Conservation (phyloP, 2,797 vertebrate genomes). For the Myotis planiceps region DNA sequence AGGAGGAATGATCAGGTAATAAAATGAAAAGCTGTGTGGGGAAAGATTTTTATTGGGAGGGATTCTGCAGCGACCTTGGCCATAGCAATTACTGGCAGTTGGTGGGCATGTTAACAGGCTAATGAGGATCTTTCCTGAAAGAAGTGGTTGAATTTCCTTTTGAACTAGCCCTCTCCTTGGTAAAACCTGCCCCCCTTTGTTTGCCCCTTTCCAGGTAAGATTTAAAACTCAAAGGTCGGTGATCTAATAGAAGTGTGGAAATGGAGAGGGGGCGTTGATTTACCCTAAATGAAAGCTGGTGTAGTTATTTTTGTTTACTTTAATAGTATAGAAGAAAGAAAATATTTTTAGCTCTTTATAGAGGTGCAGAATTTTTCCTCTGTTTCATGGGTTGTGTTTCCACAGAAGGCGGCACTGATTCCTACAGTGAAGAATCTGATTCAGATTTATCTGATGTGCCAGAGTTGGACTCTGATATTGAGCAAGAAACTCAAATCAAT, state of each 20-base stretch:
- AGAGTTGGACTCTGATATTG: slow-evolving; percentile 97
- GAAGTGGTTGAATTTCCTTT: not conserved
- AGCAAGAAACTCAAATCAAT: slow-evolving; percentile 97
- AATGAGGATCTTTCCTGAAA: not conserved
- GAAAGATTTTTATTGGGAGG: not conserved
- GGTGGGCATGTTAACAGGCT: not conserved
- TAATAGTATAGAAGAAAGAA: not conserved
- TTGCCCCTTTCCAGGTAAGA: not conserved
- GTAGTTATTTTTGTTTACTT: not conserved
- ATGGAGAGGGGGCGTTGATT: not conserved
- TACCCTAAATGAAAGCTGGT: not conserved
- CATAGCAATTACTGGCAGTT: not conserved
- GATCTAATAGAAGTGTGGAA: not conserved
- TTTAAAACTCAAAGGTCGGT: not conserved
- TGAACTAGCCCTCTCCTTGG: not conserved
- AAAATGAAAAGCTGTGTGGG: not conserved
- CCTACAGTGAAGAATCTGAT: slow-evolving; percentile 94
- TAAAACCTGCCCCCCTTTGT: not conserved
- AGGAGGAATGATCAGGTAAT: not conserved
- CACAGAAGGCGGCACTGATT: slow-evolving; percentile 93
- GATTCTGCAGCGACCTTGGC: not conserved
- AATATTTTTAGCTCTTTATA: not conserved
- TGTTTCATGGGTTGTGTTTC: not conserved
- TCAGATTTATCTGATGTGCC: slow-evolving; percentile 93
- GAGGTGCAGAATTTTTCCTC: not conserved